Evolutionary conservation across 23 tunicate genomes (phyloP).

Genomic region (Trididemnum clinides): DNA sequence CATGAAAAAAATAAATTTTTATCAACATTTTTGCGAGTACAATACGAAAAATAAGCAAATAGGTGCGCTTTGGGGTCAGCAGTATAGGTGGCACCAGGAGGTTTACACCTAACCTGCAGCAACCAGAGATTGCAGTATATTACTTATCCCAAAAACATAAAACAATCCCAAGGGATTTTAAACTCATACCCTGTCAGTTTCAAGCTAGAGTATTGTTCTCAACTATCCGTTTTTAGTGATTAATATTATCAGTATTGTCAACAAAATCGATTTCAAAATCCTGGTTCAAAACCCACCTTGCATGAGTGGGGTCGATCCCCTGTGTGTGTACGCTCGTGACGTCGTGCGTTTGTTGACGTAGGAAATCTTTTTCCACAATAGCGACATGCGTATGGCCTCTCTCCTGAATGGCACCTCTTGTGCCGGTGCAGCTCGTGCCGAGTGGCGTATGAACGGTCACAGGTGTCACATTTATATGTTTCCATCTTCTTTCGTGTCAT

Average conservation of each 20-base stretch:
- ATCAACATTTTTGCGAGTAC: no score
- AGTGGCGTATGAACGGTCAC: conserved; percentile 70
- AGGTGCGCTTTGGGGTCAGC: no score
- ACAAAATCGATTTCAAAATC: conserved; percentile 73
- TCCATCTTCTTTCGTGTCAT: conserved; percentile 23
- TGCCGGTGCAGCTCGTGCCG: conserved; percentile 78
- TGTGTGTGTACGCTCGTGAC: conserved; percentile 85
- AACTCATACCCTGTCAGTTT: no score
- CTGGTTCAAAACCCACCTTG: conserved; percentile 51
- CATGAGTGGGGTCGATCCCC: conserved; percentile 78
- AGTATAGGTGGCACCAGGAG: no score
- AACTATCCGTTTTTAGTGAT: no score
- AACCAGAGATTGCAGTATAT: no score
- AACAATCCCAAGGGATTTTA: no score
- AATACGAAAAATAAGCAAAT: no score
- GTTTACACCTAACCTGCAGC: no score
- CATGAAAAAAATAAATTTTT: no score
- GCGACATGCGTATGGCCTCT: conserved; percentile 73
- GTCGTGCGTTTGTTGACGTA: conserved; percentile 81
- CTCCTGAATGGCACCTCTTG: conserved; percentile 76
- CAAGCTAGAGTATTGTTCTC: no score
- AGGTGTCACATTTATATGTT: conserved; percentile 74
- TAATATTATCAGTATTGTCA: conserved; percentile 71
- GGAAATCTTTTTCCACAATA: conserved; percentile 75
- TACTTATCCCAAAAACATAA: no score